Percentiles rank a stretch among this genome's conserved stretches.
phyloP scores from a whole-genome alignment of 2,113 vertebrate genomes.

The Urocolius indicus region DNA sequence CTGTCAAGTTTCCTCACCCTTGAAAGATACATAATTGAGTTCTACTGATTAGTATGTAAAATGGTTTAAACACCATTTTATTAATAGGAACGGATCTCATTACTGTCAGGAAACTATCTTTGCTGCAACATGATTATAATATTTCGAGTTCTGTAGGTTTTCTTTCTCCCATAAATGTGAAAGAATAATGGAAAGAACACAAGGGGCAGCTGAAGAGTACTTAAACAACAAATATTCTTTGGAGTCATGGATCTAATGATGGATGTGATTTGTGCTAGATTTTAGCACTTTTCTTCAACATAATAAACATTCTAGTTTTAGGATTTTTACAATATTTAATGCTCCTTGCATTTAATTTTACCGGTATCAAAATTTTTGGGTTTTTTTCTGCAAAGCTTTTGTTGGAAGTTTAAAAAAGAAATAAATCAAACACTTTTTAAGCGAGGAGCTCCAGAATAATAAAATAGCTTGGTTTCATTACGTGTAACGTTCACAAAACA shows the following conservation, averaged over 20 bases:
- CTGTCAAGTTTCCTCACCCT: background rate
- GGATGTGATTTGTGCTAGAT: background rate
- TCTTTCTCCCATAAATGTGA: background rate
- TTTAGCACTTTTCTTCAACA: background rate
- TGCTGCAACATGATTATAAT: background rate
- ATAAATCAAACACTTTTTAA: background rate
- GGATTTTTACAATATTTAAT: background rate
- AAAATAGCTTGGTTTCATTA: background rate
- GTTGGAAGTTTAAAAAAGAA: background rate
- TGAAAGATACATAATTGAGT: background rate
- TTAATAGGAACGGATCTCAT: background rate
- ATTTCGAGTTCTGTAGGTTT: background rate
- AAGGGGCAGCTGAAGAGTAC: background rate
- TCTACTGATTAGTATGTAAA: background rate
- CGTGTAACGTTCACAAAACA: background rate
- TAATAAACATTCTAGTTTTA: background rate
- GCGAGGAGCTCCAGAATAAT: background rate
- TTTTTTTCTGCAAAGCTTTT: background rate
- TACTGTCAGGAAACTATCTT: background rate
- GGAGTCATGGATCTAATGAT: background rate
- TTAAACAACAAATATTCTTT: background rate
- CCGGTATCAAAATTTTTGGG: background rate
- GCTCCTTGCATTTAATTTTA: background rate
- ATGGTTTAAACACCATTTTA: background rate
- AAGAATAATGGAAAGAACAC: background rate